These are phyloP conservation scores for Adelges cooleyi DNA, from an alignment of 1,140 invertebrate species.

Conservation along the genomic window DNA sequence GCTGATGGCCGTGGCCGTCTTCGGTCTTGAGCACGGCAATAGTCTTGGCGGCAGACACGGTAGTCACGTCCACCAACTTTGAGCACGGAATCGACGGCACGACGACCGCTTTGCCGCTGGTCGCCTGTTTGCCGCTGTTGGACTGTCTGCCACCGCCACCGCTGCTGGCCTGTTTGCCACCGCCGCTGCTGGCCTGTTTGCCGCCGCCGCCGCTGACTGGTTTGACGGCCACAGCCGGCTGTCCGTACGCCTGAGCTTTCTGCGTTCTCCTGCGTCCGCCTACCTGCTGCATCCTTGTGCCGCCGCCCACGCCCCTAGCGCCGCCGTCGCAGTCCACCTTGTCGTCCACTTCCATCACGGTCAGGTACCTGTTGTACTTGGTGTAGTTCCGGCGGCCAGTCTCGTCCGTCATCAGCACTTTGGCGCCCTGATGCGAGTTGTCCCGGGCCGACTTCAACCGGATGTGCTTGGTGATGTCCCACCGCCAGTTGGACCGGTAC, in stretches of 20 bases:
- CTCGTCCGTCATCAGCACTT: conserved; percentile 81
- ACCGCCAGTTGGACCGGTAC: conserved; percentile 87
- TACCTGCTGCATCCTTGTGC: not conserved
- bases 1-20: conserved; percentile 37
- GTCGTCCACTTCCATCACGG: conserved; percentile 51
- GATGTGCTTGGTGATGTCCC: conserved; percentile 94
- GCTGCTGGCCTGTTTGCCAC: not conserved
- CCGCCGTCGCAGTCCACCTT: conserved; percentile 32
- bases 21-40: not conserved
- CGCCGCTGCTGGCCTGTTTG: not conserved
- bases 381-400: conserved; percentile 81
- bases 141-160: not conserved
- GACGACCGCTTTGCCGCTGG: not conserved
- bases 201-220: not conserved
- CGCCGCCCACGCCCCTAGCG: conserved; percentile 30
- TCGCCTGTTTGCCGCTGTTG: not conserved
- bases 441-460: conserved; percentile 74
- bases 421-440: conserved; percentile 59
- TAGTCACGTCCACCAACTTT: not conserved
- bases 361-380: conserved; percentile 80
- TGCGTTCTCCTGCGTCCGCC: not conserved
- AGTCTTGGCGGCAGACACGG: not conserved
- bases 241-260: not conserved
- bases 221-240: not conserved
- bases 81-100: too few species aligned